Evolutionary conservation across 1,140 invertebrate species (phyloP).

Genomic region (Orchestia grillus): DNA sequence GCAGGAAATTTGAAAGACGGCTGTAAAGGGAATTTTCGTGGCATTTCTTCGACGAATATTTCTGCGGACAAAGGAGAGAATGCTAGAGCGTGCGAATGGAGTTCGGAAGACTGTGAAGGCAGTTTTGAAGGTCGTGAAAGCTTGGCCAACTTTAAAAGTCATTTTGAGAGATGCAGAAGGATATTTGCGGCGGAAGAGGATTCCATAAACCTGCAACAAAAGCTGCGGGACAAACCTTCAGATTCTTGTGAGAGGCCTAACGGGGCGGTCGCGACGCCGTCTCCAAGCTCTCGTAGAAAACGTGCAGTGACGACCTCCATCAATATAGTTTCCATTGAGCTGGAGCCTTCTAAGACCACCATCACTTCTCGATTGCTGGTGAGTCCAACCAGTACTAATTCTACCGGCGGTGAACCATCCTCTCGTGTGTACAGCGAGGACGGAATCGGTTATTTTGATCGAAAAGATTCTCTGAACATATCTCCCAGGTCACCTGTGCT

Average conservation of each 20-base stretch:
- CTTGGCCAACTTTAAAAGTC: not conserved
- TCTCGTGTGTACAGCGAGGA: not conserved
- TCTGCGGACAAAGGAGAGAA: not conserved
- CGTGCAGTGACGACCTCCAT: not conserved
- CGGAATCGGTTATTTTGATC: not conserved
- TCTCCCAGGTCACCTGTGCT: not conserved
- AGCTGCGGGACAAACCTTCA: not conserved
- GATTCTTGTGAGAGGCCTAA: not conserved
- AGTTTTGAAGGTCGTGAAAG: not conserved
- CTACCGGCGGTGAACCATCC: not conserved
- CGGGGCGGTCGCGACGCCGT: not conserved
- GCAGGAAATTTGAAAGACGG: not conserved
- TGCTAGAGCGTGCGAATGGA: not conserved
- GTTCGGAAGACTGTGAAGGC: not conserved
- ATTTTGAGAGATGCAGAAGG: conserved; percentile 3
- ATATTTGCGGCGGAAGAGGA: conserved; percentile 1
- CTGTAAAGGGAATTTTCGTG: not conserved
- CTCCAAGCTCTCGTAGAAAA: not conserved
- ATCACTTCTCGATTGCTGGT: conserved; percentile 17
- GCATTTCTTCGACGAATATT: not conserved
- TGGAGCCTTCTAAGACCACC: conserved; percentile 16
- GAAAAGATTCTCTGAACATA: not conserved
- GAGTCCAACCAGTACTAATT: not conserved
- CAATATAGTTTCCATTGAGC: conserved; percentile 19
- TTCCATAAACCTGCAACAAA: not conserved